These are phyloP conservation scores for Alligator mississippiensis DNA, from an alignment of 2,113 vertebrate genomes.

Conservation along the genomic window DNA sequence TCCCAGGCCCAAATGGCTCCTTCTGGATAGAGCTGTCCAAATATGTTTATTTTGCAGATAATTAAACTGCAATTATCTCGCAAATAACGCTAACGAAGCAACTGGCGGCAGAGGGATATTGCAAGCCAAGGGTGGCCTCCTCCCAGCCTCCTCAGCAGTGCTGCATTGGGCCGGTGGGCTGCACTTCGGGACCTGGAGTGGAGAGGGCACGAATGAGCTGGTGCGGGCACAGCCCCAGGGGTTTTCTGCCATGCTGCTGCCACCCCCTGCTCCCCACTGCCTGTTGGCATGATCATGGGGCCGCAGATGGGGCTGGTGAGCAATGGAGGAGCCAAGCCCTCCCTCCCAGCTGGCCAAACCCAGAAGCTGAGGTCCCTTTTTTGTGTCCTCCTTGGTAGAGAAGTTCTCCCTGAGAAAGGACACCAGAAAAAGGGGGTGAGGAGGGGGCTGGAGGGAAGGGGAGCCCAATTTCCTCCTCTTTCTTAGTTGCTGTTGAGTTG, in stretches of 20 bases:
- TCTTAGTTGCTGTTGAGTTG: background rate
- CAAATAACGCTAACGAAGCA: background rate
- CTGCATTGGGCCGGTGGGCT: background rate
- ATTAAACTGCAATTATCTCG: slow-evolving; percentile 18
- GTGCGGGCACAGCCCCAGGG: too few species aligned
- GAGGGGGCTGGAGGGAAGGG: background rate
- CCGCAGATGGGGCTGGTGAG: background rate
- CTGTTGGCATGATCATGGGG: too few species aligned
- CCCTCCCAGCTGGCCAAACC: too few species aligned
- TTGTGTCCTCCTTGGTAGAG: background rate
- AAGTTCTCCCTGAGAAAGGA: background rate
- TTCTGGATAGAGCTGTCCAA: background rate
- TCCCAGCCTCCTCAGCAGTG: background rate
- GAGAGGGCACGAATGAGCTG: background rate
- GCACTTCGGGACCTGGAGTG: background rate
- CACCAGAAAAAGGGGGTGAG: background rate
- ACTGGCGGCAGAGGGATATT: background rate
- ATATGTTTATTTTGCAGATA: background rate
- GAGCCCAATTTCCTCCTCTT: background rate
- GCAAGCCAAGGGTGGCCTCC: background rate
- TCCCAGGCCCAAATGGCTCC: background rate
- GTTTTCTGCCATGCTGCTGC: too few species aligned
- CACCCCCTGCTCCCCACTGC: too few species aligned
- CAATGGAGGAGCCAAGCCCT: background rate
- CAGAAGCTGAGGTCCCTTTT: background rate